Conservation (phyloP, 2,888 invertebrate genomes). For the Phyllotreta striolata region DNA sequence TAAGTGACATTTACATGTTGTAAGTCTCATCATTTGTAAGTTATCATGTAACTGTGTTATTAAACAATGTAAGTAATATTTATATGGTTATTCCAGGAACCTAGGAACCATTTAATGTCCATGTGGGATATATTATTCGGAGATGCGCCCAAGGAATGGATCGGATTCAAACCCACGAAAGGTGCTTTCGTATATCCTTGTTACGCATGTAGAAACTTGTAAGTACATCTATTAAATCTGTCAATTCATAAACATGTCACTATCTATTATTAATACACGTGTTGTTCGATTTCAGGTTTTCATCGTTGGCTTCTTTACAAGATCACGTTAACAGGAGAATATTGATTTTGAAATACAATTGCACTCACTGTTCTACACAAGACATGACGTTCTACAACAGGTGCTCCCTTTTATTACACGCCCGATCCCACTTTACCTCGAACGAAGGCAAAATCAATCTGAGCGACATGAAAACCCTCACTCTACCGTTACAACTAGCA, state of each 20-base stretch:
- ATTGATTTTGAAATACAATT: slow-evolving; percentile 54
- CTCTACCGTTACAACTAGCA: slow-evolving; percentile 53
- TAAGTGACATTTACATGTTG: no score
- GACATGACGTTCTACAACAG: slow-evolving; percentile 56
- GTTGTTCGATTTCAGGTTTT: slow-evolving; percentile 54
- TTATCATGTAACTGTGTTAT: no score
- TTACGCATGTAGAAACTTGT: slow-evolving; percentile 46
- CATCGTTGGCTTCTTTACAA: slow-evolving; percentile 54
- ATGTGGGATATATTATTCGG: slow-evolving; percentile 45
- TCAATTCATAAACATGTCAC: not conserved
- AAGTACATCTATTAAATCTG: slow-evolving; percentile 22
- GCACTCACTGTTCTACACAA: slow-evolving; percentile 48
- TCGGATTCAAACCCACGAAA: slow-evolving; percentile 46
- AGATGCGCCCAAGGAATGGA: slow-evolving; percentile 42
- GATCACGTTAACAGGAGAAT: slow-evolving; percentile 58
- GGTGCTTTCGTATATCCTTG: slow-evolving; percentile 44
- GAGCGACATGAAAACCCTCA: slow-evolving; percentile 49
- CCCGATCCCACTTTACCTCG: slow-evolving; percentile 54
- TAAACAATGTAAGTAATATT: no score
- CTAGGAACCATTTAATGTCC: slow-evolving; percentile 36
- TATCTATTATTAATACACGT: not conserved
- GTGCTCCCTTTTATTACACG: slow-evolving; percentile 56
- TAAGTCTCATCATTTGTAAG: no score
- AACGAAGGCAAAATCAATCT: slow-evolving; percentile 53
- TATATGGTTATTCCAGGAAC: slow-evolving; percentile 28